A percentile compares a stretch with the other conserved stretches of the same genome.
Conservation (phyloP, 2,113 vertebrate species). For the Channa argus region DNA sequence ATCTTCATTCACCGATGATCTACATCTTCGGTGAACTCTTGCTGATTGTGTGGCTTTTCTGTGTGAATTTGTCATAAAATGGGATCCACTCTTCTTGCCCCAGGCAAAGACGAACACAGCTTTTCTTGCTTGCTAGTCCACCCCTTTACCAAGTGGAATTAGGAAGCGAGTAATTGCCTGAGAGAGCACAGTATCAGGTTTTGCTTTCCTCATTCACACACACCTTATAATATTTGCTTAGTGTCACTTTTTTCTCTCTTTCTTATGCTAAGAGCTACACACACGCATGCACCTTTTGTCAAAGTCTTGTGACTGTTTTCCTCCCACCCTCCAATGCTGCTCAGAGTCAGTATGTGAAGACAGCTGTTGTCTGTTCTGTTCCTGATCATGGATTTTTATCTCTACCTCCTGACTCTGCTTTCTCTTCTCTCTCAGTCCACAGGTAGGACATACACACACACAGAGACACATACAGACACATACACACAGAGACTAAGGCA, state of each 20-base stretch:
- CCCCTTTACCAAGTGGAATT: no score
- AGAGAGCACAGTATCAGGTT: constrained; percentile 24
- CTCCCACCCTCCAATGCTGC: constrained; percentile 39
- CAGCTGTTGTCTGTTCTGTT: constrained; percentile 29
- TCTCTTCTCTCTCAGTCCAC: constrained; percentile 61
- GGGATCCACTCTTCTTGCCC: no score
- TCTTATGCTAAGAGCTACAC: background rate
- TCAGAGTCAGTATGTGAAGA: constrained; percentile 52
- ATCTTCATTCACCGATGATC: no score
- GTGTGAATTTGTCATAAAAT: no score
- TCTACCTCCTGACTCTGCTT: constrained; percentile 64
- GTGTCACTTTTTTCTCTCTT: background rate
- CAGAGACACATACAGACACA: no score
- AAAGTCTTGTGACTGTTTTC: constrained; percentile 12
- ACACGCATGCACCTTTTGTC: constrained; percentile 34
- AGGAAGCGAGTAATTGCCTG: no score
- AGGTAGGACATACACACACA: constrained; percentile 68
- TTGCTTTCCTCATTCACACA: constrained; percentile 12
- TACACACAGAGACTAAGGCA: no score
- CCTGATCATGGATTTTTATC: constrained; percentile 72
- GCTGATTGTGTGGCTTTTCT: no score
- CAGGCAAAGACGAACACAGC: no score
- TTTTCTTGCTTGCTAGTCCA: no score
- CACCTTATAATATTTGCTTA: constrained; percentile 13
- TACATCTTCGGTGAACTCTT: no score